phyloP scores from a whole-genome alignment of 2,888 invertebrate species.

The Diarsia dahlii region DNA sequence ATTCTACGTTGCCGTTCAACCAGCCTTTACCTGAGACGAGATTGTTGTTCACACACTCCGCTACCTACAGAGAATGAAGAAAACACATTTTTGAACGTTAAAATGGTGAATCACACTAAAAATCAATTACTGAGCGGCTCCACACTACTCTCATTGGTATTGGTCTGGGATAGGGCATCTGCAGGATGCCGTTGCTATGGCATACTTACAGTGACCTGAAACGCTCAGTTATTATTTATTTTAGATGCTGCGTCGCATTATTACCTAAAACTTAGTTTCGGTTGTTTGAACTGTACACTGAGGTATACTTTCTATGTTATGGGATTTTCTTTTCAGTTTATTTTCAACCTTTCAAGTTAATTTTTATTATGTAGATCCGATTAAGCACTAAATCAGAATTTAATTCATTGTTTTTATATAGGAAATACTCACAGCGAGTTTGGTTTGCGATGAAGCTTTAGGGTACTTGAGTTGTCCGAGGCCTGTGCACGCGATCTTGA shows the following conservation, averaged over 20 bases:
- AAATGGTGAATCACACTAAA: not conserved
- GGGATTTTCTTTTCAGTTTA: not conserved
- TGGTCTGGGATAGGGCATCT: too few relatives aligned
- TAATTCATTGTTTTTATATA: not conserved
- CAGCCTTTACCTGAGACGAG: conserved; percentile 80
- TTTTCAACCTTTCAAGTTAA: not conserved
- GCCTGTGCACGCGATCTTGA: conserved; percentile 79
- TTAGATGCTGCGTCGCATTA: not conserved
- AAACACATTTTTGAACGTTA: not conserved
- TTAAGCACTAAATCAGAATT: too few relatives aligned
- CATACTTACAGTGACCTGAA: not conserved
- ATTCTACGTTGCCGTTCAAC: conserved; percentile 79
- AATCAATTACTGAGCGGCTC: not conserved
- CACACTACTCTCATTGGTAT: not conserved
- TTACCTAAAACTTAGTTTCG: not conserved
- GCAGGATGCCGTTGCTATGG: too few relatives aligned
- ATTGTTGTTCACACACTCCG: conserved; percentile 77
- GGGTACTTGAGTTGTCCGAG: conserved; percentile 79
- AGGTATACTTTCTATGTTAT: not conserved
- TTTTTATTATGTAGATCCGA: not conserved
- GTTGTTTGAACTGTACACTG: not conserved
- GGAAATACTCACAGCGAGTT: conserved; percentile 37
- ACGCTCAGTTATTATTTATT: not conserved
- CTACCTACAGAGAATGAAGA: conserved; percentile 71
- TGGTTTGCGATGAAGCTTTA: conserved; percentile 67